Evolutionary conservation across 1,140 invertebrate genomes (phyloP).

Genomic region (Calephelis nemesis): DNA sequence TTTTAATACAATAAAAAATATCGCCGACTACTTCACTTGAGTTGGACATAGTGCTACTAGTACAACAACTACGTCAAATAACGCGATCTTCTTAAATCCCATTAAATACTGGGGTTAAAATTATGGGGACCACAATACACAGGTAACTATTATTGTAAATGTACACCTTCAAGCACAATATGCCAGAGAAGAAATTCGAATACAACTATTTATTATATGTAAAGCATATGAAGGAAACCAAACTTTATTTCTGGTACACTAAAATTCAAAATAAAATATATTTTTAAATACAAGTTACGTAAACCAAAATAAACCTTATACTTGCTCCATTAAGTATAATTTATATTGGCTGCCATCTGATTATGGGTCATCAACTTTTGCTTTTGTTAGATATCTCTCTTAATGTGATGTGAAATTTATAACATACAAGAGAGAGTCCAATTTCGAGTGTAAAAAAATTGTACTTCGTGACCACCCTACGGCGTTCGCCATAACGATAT

Average conservation of each 20-base stretch:
- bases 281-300: too few relatives aligned
- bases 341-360: not conserved
- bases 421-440: not conserved
- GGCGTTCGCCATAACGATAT: slow-evolving; percentile 28
- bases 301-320: not conserved
- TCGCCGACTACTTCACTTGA: too few relatives aligned
- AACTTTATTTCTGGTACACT: too few relatives aligned
- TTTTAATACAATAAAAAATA: too few relatives aligned
- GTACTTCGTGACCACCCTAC: slow-evolving; percentile 29
- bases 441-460: slow-evolving; percentile 19
- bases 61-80: too few relatives aligned
- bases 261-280: too few relatives aligned
- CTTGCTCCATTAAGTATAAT: not conserved
- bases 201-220: not conserved
- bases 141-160: not conserved
- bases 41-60: too few relatives aligned
- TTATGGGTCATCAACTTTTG: not conserved
- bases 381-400: not conserved
- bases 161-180: not conserved
- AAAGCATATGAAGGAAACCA: not conserved
- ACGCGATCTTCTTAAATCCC: too few relatives aligned
- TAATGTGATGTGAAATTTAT: slow-evolving; percentile 25
- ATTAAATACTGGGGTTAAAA: too few relatives aligned
- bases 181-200: not conserved
- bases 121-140: not conserved